phyloP scores from a whole-genome alignment of 2,797 vertebrate genomes.

The Sebastes kiyomatsui region DNA sequence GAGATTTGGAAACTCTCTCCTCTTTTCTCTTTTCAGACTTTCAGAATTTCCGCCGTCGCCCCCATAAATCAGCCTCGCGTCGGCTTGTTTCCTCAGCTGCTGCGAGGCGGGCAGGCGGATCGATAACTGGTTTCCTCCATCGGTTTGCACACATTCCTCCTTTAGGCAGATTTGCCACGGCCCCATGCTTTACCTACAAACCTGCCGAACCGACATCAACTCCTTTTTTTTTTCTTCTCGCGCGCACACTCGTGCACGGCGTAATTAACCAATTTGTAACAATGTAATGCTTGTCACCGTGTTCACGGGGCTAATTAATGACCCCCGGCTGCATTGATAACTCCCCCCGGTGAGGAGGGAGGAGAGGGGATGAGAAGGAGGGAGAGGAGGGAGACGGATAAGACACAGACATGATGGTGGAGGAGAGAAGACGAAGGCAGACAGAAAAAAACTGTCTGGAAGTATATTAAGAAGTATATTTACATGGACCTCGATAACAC shows the following conservation, averaged over 20 bases:
- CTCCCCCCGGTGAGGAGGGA: constrained; percentile 49
- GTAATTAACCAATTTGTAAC: constrained; percentile 88
- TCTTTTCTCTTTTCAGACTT: constrained; percentile 14
- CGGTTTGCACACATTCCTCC: constrained; percentile 71
- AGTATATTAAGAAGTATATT: constrained; percentile 34
- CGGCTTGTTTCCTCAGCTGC: constrained; percentile 76
- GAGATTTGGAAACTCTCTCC: constrained; percentile 16
- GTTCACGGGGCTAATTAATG: constrained; percentile 80
- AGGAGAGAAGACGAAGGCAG: not conserved
- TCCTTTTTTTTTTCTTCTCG: not conserved
- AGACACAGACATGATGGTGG: not conserved
- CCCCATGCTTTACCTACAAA: constrained; percentile 59
- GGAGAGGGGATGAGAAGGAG: not conserved
- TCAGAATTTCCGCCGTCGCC: constrained; percentile 44
- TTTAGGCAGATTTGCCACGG: constrained; percentile 64
- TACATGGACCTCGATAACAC: constrained; percentile 13
- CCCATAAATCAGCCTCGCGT: constrained; percentile 76
- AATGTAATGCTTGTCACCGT: constrained; percentile 83
- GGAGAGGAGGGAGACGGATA: not conserved
- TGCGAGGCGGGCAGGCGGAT: constrained; percentile 73
- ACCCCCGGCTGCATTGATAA: constrained; percentile 73
- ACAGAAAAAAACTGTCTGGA: not conserved
- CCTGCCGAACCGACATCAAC: constrained; percentile 11
- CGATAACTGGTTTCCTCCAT: constrained; percentile 83
- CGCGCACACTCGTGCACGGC: constrained; percentile 1